These are phyloP conservation scores for Syncerus caffer DNA, from an alignment of 2,797 vertebrate genomes.

Conservation along the genomic window DNA sequence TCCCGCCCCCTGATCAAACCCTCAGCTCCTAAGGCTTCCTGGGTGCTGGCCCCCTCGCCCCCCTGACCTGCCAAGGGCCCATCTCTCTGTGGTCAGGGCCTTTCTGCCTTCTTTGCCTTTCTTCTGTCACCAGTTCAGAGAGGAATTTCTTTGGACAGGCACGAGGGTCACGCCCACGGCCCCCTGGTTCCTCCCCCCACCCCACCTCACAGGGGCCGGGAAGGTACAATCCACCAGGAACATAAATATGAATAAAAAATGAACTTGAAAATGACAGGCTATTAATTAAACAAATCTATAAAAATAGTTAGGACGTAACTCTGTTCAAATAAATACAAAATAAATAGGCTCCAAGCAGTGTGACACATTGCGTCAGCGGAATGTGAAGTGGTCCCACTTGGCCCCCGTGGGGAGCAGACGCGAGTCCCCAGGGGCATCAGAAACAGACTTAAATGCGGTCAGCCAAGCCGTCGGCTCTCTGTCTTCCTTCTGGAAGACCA, in stretches of 20 bases:
- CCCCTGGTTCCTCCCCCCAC: neutral
- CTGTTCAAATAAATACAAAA: slow-evolving; percentile 90
- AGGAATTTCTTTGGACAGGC: slow-evolving; percentile 74
- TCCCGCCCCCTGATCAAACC: neutral
- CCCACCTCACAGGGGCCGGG: slow-evolving; percentile 45
- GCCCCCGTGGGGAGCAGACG: slow-evolving; percentile 50
- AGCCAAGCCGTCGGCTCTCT: slow-evolving; percentile 61
- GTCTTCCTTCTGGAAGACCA: slow-evolving; percentile 59
- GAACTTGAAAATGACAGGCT: slow-evolving; percentile 81
- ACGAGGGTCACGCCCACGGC: neutral
- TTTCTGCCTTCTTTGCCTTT: neutral
- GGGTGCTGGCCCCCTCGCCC: neutral
- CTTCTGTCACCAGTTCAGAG: slow-evolving; percentile 64
- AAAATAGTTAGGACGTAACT: slow-evolving; percentile 86
- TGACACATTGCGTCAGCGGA: slow-evolving; percentile 76
- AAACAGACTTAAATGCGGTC: slow-evolving; percentile 54
- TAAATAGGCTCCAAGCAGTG: slow-evolving; percentile 87
- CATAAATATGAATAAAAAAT: slow-evolving; percentile 81
- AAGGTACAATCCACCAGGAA: slow-evolving; percentile 74
- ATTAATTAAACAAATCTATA: slow-evolving; percentile 86
- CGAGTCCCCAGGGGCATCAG: slow-evolving; percentile 56
- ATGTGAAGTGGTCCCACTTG: slow-evolving; percentile 82
- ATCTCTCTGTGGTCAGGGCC: neutral
- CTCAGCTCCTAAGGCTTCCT: slow-evolving; percentile 65
- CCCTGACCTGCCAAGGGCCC: neutral